phyloP scores from a whole-genome alignment of 2,113 vertebrate genomes.

The Macquaria ambigua region DNA sequence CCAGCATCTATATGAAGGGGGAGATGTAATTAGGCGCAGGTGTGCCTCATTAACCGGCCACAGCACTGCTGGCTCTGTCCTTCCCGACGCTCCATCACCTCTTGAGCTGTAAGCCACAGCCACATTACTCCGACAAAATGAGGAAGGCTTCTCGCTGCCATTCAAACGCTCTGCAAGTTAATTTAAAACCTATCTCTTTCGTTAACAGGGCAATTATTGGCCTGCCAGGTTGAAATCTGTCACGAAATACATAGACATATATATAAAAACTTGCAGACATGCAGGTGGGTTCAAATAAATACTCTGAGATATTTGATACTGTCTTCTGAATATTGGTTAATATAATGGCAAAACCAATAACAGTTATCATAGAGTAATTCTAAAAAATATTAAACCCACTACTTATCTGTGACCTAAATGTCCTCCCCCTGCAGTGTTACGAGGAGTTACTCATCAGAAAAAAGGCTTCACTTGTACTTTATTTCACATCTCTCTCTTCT shows the following conservation, averaged over 20 bases:
- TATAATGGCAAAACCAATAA: neutral
- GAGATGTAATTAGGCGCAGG: conserved; percentile 16
- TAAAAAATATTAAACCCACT: neutral
- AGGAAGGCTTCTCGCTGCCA: conserved; percentile 1
- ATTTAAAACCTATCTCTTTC: conserved; percentile 10
- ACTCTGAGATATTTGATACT: neutral
- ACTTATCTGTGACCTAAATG: neutral
- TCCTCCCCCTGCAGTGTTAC: neutral
- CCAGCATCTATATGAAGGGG: neutral
- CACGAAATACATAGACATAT: neutral
- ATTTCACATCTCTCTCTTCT: neutral
- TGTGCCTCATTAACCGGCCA: conserved; percentile 41
- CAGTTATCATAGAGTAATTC: neutral
- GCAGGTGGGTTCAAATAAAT: neutral
- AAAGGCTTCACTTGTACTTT: neutral
- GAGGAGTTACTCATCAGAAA: neutral
- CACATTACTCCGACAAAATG: neutral
- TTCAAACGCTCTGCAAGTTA: neutral
- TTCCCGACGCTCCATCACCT: conserved; percentile 9
- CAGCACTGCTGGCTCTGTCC: neutral
- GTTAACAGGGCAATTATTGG: neutral
- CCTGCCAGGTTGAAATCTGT: conserved; percentile 14
- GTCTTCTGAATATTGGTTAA: neutral
- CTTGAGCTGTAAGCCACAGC: neutral
- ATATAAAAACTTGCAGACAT: neutral